A percentile compares a stretch with the other conserved stretches of the same genome.
phyloP scores from a whole-genome alignment of 2,888 invertebrate species.

The Nematopogon swammerdamellus region DNA sequence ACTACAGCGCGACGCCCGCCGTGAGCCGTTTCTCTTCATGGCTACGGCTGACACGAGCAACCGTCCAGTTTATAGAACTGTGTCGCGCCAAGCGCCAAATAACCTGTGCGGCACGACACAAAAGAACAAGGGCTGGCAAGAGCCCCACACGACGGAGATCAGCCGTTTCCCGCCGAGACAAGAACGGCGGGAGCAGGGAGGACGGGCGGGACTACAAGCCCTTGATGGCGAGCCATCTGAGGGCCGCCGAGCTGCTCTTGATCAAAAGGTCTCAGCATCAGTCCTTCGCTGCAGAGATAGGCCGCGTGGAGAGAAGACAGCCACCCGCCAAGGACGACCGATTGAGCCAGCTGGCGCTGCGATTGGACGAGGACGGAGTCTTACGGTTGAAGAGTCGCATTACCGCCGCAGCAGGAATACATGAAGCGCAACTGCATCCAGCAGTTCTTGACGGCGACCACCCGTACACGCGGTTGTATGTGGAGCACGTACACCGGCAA shows the following conservation, averaged over 20 bases:
- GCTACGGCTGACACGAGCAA: not conserved
- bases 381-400: constrained; percentile 4
- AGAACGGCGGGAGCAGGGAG: not conserved
- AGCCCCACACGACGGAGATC: not conserved
- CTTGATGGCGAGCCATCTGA: not conserved
- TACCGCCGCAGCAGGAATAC: not conserved
- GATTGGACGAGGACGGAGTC: constrained; percentile 5
- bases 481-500: constrained; percentile 1
- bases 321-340: not conserved
- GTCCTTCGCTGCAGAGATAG: not conserved
- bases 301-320: not conserved
- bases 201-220: not conserved
- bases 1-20: not conserved
- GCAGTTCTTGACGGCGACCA: constrained; percentile 3
- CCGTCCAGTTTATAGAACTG: not conserved
- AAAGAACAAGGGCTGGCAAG: not conserved
- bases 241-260: not conserved
- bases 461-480: not conserved
- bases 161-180: not conserved
- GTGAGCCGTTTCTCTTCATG: not conserved
- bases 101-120: not conserved
- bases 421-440: not conserved
- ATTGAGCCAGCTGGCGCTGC: constrained; percentile 6
- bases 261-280: not conserved
- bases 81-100: not conserved